Evolutionary conservation across 2,797 vertebrate species (phyloP).

Genomic region (Odontamblyopus rebecca): DNA sequence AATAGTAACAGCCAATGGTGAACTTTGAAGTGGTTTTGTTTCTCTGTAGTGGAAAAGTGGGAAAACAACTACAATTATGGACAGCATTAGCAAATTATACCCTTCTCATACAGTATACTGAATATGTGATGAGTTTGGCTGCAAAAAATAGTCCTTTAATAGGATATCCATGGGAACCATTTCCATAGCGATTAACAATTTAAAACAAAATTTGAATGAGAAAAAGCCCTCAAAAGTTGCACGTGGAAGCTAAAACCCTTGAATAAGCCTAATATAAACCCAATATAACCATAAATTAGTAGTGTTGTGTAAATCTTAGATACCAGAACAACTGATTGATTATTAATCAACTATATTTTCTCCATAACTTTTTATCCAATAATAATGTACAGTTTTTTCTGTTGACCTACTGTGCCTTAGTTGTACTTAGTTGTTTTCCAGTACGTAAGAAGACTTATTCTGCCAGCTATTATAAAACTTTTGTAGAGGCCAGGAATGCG

Average conservation of each 20-base stretch:
- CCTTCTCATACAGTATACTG: background rate
- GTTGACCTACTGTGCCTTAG: background rate
- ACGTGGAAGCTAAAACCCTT: too few species aligned
- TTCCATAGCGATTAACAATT: too few species aligned
- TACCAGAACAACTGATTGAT: too few species aligned
- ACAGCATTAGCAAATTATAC: background rate
- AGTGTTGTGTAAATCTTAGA: too few species aligned
- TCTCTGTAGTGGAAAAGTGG: conserved; percentile 20
- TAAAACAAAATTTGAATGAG: too few species aligned
- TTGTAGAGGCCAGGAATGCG: background rate
- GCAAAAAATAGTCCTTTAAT: background rate
- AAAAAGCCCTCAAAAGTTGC: too few species aligned
- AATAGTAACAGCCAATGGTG: conserved; percentile 28
- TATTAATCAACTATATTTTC: too few species aligned
- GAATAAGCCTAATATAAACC: background rate
- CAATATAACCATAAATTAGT: background rate
- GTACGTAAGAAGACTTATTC: background rate
- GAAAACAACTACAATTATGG: background rate
- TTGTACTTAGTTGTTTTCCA: background rate
- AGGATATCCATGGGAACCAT: background rate
- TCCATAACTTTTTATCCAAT: too few species aligned
- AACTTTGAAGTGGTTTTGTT: conserved; percentile 69
- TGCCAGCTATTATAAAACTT: background rate
- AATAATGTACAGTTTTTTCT: background rate
- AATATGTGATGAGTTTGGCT: background rate